Evolutionary conservation across 2,113 vertebrate species (phyloP), one percentile per base, ranked within the genome.

Genomic region (Blennius ocellaris): DNA sequence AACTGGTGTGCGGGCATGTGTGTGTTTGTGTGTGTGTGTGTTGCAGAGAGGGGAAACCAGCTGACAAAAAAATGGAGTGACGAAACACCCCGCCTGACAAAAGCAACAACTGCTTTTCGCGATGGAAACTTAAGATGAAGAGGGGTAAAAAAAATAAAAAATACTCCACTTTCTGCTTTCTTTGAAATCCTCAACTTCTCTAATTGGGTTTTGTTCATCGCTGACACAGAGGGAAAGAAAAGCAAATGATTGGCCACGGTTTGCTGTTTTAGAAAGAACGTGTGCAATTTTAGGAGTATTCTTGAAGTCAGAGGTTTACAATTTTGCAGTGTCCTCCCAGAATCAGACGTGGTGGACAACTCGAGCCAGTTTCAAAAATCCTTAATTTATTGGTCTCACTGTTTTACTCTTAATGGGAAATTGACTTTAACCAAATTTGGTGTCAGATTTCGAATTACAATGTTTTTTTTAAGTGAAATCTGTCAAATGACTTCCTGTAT

Each of bases 1-100:
- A 96, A 95, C 82, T 93, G 86, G 93, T 89, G 90, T 70, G 81
- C 83, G 66, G 78, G 47, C 11, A 41, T 49, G 71, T 49, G 61
- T 58, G 51, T 61, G 57, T 68, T 70, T 68, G 48, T 58, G 52
- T 72, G 55, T 89, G 93, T 89, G 92, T 71, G 82, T 87, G 66
- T 79, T 12, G 10, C 17, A 39, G 52, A 39, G 57, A 11, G 14
- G 15, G 45, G 45, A 48, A 48, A 48, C 45, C 61, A 52, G 21
- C 78, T 80, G 87, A 81, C 81, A 84, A 58, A 79, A 58, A 79
- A 59, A 73, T 47, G 43, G 49, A 78, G 43, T 78, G 83, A 89
- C 73, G 68, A 87, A 79, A 69, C 73, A 81, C 68, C 64, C 73
- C 61, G 53, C 57, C 71, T 76, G 84, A 82, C 82, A 83, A 89